These are phyloP conservation scores for Sander lucioperca DNA, from an alignment of 2,113 vertebrate genomes.

Conservation along the genomic window DNA sequence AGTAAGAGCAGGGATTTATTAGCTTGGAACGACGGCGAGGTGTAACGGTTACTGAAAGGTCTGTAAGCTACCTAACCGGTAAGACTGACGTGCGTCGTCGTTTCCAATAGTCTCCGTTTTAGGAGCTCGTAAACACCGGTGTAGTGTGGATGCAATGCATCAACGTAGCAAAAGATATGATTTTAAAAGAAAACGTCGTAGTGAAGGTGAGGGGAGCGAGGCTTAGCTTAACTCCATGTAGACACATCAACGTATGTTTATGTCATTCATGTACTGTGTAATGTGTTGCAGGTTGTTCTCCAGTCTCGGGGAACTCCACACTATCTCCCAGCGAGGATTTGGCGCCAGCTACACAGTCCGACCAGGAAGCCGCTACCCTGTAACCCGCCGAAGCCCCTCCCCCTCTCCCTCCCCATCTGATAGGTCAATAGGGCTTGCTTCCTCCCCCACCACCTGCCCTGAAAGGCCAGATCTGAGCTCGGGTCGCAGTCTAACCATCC, in stretches of 20 bases:
- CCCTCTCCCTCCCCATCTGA: constrained; percentile 91
- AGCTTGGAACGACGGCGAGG: no score
- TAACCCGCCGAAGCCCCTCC: constrained; percentile 94
- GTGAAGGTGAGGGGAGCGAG: no score
- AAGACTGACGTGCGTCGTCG: no score
- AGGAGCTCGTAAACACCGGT: no score
- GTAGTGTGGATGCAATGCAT: no score
- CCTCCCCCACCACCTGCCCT: constrained; percentile 77
- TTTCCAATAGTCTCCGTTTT: no score
- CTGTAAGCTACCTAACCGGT: no score
- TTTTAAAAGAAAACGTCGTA: no score
- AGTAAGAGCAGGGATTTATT: no score
- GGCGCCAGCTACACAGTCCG: constrained; percentile 94
- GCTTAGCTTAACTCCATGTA: no score
- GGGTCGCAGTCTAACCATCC: constrained; percentile 88
- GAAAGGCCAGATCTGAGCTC: constrained; percentile 78
- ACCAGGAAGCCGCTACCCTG: constrained; percentile 94
- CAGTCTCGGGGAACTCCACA: constrained; percentile 97
- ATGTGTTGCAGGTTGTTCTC: constrained; percentile 93
- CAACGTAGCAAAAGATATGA: no score
- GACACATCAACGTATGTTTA: not conserved
- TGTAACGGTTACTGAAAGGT: no score
- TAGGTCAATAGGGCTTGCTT: constrained; percentile 86
- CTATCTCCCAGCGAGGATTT: constrained; percentile 95
- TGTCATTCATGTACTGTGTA: not conserved